A percentile compares a stretch with the other conserved stretches of the same genome.
Conservation (phyloP, 2,888 invertebrate genomes). For the Linyphia triangularis region DNA sequence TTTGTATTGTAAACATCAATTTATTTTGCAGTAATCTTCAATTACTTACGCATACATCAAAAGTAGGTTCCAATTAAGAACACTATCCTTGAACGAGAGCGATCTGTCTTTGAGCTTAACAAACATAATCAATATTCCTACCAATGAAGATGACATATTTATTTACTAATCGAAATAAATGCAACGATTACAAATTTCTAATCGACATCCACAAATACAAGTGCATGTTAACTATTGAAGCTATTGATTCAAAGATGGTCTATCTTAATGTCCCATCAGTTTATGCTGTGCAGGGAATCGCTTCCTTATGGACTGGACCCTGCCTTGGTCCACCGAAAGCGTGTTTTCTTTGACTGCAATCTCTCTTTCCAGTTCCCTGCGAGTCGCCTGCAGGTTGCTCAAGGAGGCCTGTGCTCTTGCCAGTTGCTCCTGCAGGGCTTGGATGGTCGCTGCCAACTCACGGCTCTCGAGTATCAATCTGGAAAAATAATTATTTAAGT, state of each 20-base stretch:
- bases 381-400: slow-evolving; percentile 82
- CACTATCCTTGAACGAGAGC: too few species aligned
- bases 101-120: too few species aligned
- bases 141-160: neutral
- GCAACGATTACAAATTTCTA: neutral
- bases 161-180: neutral
- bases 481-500: too few species aligned
- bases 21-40: too few species aligned
- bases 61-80: too few species aligned
- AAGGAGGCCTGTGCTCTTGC: slow-evolving; percentile 84
- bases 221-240: neutral
- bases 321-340: slow-evolving; percentile 85
- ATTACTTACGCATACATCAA: too few species aligned
- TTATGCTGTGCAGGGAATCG: slow-evolving; percentile 86
- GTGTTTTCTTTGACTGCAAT: slow-evolving; percentile 87
- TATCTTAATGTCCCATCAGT: slow-evolving; percentile 82
- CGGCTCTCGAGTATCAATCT: slow-evolving; percentile 77
- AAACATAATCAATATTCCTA: too few species aligned
- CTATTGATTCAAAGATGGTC: neutral
- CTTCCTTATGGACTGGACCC: slow-evolving; percentile 85
- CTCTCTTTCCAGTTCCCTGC: slow-evolving; percentile 84
- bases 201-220: neutral
- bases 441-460: slow-evolving; percentile 77
- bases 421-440: slow-evolving; percentile 82
- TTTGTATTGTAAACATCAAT: too few species aligned